Conservation (phyloP, 2,113 vertebrate species). For the Coptodon bakossiorum region DNA sequence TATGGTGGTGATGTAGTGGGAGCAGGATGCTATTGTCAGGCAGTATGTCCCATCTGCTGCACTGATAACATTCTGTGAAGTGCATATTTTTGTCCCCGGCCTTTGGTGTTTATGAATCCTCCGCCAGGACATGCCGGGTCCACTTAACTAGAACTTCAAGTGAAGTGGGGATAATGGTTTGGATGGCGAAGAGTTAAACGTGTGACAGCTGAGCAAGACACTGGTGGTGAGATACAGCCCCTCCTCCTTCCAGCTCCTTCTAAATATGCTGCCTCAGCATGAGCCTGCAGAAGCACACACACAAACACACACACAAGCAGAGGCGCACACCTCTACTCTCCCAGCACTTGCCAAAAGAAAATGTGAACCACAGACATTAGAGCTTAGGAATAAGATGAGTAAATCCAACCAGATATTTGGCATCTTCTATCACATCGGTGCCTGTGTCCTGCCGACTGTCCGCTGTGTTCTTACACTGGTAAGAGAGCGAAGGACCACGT, state of each 20-base stretch:
- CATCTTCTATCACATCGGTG: constrained; percentile 3
- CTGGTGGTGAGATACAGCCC: constrained; percentile 27
- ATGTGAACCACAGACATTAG: background rate
- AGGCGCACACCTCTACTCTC: background rate
- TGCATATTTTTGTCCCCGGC: background rate
- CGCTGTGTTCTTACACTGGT: background rate
- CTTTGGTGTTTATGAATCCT: background rate
- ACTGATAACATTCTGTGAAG: background rate
- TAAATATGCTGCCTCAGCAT: constrained; percentile 56
- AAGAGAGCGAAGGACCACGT: constrained; percentile 6
- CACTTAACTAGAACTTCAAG: background rate
- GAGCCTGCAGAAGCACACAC: constrained; percentile 38
- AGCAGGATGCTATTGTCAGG: background rate
- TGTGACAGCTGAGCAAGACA: constrained; percentile 40
- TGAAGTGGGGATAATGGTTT: background rate
- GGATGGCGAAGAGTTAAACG: constrained; percentile 37
- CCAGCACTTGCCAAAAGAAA: background rate
- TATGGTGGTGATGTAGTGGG: background rate
- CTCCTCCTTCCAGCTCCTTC: constrained; percentile 21
- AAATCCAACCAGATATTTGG: background rate
- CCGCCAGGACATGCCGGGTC: accelerated
- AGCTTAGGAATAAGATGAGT: background rate
- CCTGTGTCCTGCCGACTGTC: constrained; percentile 4
- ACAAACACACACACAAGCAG: background rate
- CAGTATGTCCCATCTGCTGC: background rate